phyloP scores from a whole-genome alignment of 2,113 vertebrate genomes.

The Petroica traversi region DNA sequence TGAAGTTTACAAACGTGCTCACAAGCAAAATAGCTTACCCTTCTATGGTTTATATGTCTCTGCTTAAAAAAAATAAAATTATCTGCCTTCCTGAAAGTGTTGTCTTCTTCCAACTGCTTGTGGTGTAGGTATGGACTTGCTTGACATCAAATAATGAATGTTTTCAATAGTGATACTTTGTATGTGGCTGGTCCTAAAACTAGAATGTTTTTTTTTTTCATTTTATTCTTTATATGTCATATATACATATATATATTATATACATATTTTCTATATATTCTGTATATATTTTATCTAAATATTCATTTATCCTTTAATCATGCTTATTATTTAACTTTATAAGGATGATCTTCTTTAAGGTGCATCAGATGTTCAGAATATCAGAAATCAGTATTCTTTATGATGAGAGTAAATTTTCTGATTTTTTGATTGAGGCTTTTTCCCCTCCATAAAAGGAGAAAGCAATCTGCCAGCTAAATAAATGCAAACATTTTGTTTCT shows the following conservation, averaged over 20 bases:
- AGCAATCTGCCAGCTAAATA: background rate
- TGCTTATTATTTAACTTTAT: background rate
- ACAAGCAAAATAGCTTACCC: background rate
- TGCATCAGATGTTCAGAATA: background rate
- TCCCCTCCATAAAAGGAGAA: background rate
- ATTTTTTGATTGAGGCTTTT: background rate
- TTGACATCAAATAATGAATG: background rate
- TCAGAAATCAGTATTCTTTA: background rate
- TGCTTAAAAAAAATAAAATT: background rate
- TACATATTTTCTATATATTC: background rate
- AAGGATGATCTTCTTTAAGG: background rate
- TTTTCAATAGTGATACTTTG: background rate
- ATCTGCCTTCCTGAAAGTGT: background rate
- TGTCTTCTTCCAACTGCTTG: background rate
- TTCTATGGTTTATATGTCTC: background rate
- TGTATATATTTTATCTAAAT: background rate
- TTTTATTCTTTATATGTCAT: background rate
- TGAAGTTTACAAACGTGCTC: background rate
- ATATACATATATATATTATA: too few species aligned
- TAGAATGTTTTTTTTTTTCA: background rate
- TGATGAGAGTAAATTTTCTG: background rate
- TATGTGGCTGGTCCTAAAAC: background rate
- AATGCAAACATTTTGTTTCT: background rate
- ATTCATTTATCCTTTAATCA: background rate
- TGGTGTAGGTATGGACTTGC: background rate